Percentiles rank a stretch among this genome's conserved stretches.
phyloP scores from a whole-genome alignment of 2,797 vertebrate species.

The Mus caroli region DNA sequence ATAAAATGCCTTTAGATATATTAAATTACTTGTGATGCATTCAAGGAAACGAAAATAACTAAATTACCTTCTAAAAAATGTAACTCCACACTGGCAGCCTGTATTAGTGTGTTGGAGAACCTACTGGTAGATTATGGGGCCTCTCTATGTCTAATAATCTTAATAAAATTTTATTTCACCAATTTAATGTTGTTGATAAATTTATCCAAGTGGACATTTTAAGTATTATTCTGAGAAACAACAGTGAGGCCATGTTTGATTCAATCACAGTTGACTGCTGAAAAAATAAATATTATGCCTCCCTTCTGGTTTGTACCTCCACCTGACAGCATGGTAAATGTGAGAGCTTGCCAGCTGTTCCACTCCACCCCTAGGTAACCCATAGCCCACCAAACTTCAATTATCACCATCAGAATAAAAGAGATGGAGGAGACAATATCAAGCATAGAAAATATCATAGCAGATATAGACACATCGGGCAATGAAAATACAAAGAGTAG shows the following conservation, averaged over 20 bases:
- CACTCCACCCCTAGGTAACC: neutral
- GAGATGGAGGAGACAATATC: no score
- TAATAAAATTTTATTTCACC: conserved; percentile 1
- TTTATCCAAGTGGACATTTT: neutral
- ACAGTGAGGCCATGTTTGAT: neutral
- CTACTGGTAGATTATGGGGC: neutral
- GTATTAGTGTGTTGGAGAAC: neutral
- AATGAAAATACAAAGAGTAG: no score
- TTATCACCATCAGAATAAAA: no score
- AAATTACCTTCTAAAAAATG: neutral
- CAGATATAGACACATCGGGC: no score
- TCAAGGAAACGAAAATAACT: neutral
- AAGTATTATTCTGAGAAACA: neutral
- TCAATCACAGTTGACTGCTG: neutral
- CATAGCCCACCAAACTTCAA: no score
- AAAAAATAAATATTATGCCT: neutral
- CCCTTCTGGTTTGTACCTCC: neutral
- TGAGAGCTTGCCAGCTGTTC: neutral
- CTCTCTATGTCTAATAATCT: neutral
- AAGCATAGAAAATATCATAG: no score
- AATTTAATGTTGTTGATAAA: neutral
- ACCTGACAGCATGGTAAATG: neutral
- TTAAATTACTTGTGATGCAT: neutral
- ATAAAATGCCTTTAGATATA: conserved; percentile 29
- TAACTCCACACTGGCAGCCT: neutral